phyloP scores from a whole-genome alignment of 2,888 invertebrate species.

The Torymus texanus region DNA sequence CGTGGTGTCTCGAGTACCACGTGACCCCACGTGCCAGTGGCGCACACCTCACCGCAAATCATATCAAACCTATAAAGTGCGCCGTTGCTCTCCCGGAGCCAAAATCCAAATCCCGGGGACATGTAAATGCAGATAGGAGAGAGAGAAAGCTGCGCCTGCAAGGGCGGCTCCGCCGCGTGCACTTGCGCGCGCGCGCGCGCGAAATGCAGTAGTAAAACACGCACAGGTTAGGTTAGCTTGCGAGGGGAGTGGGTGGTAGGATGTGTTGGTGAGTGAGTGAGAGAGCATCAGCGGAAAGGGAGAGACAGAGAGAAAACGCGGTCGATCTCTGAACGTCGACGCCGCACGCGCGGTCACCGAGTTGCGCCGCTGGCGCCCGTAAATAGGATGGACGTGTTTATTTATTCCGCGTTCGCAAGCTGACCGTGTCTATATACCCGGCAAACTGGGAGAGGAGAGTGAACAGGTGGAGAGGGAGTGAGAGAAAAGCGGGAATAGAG shows the following conservation, averaged over 20 bases:
- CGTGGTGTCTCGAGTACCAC: background rate
- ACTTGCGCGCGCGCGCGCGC: too few relatives aligned
- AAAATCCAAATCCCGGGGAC: too few relatives aligned
- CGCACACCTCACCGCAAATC: too few relatives aligned
- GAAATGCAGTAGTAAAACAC: background rate
- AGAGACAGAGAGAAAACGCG: constrained; percentile 1
- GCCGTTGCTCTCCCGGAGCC: too few relatives aligned
- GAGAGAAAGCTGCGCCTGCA: too few relatives aligned
- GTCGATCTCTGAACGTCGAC: constrained; percentile 25
- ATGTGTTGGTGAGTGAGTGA: too few relatives aligned
- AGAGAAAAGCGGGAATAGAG: background rate
- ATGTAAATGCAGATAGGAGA: too few relatives aligned
- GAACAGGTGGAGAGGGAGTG: background rate
- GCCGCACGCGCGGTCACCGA: background rate
- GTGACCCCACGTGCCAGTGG: too few relatives aligned
- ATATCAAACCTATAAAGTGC: too few relatives aligned
- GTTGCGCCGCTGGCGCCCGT: background rate
- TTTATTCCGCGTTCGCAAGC: constrained; percentile 25
- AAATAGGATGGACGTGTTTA: constrained; percentile 45
- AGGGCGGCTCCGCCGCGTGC: constrained; percentile 16
- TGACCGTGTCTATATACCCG: background rate
- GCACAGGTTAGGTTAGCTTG: constrained; percentile 23
- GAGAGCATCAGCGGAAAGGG: constrained; percentile 5
- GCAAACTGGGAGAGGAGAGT: background rate
- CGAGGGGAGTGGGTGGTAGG: too few relatives aligned